Percentiles rank a stretch among this genome's conserved stretches.
Conservation (phyloP, 1,140 invertebrate genomes). For the Cydia amplana region DNA sequence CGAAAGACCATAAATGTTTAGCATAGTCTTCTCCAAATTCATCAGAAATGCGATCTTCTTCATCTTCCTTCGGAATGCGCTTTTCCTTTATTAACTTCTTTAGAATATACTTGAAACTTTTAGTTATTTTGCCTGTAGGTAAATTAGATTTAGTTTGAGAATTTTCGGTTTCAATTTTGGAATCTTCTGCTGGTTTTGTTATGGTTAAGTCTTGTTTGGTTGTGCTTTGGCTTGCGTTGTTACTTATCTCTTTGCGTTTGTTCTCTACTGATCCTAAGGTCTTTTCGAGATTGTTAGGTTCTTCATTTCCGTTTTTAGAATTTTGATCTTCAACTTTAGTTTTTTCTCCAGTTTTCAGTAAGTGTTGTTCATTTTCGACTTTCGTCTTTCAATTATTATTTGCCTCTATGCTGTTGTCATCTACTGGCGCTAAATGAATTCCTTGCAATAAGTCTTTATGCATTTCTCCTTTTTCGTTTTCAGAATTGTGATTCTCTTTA, state of each 20-base stretch:
- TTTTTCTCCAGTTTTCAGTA: not conserved
- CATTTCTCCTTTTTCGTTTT: not conserved
- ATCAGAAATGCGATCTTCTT: not conserved
- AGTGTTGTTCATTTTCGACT: not conserved
- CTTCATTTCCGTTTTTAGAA: not conserved
- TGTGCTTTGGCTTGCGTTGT: not conserved
- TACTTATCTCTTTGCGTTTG: not conserved
- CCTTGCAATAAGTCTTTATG: not conserved
- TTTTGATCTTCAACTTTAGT: not conserved
- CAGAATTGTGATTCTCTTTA: no score
- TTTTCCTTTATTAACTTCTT: not conserved
- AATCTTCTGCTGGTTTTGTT: not conserved
- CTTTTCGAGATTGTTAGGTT: not conserved
- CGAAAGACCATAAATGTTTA: not conserved
- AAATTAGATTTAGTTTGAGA: not conserved
- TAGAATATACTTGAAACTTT: not conserved
- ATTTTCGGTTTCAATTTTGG: not conserved
- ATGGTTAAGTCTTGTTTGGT: not conserved
- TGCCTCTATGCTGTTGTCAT: not conserved
- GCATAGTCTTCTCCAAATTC: not conserved
- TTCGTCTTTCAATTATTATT: not conserved
- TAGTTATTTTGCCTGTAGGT: not conserved
- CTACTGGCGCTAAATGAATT: not conserved
- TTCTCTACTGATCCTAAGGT: no score
- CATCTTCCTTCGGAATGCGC: not conserved